Evolutionary conservation across 1,140 invertebrate genomes (phyloP), one percentile per base, ranked within the genome.

Genomic region (Neuroterus valhalla): DNA sequence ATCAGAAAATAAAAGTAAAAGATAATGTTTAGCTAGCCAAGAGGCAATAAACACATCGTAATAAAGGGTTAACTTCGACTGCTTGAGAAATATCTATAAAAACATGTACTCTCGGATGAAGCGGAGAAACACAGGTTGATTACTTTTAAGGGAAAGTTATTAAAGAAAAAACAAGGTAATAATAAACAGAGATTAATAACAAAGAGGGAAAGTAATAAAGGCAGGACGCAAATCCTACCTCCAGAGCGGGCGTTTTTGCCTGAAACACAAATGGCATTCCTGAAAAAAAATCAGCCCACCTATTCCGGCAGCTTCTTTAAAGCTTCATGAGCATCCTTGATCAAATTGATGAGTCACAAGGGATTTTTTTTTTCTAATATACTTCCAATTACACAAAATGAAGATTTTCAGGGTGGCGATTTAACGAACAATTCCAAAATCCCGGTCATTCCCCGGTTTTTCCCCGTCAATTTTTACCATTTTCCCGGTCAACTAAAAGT

Each of bases 261-360:
- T 89, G 88, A 89, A 89, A 89, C 88, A 89, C 88, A 89, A 89
- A 88, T 83, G 85, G 86, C 84, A 88, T 80, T 77, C 76, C 77
- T 80, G 81, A 80, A 80, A 80, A 74, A 46, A 69, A 55, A 67
- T 68, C 66, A 48, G 70, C 73, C 76, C 48, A 74, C 71, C 77
- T 77, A 62, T 14, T 62, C 26, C 23, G 12, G n/a, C n/a, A 14
- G 12, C 21, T 14, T 15, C 14, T 62, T 62, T n/a, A 6, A 50
- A 48, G n/a, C 46, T 48, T n/a, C 3, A 8, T 0, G 46, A 19
- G 21, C 55, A 26, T 26, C 31, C 26, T 62, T 62, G 23, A 38
- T 31, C 23, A 62, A 62, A 31, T 31, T 6, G 23, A 38, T 62
- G 5, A 26, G 23, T 31, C 26, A 55, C 2, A 8, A 23, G 14